These are phyloP conservation scores for Halichondria panicea DNA, from an alignment of 37 sponge, comb jelly and placozoan genomes.

Conservation along the genomic window DNA sequence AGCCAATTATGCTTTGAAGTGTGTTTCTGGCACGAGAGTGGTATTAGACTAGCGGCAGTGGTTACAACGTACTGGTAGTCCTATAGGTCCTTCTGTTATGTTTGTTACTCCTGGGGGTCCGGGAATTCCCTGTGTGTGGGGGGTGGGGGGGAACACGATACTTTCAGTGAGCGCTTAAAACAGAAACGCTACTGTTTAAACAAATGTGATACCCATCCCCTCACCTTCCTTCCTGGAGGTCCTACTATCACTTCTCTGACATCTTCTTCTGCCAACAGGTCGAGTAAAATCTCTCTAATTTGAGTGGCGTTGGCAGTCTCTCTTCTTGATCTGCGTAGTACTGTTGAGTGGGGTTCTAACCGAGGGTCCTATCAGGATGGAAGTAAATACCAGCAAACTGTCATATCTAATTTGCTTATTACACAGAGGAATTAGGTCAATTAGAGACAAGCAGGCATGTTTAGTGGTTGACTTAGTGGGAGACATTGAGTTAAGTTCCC, in stretches of 20 bases:
- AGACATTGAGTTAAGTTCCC: no score
- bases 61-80: background rate
- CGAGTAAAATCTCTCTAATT: constrained; percentile 2
- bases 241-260: background rate
- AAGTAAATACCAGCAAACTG: no score
- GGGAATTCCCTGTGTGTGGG: constrained; percentile 11
- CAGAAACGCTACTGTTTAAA: background rate
- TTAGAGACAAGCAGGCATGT: no score
- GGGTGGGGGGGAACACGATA: background rate
- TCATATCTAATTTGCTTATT: no score
- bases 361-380: no score
- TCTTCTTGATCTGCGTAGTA: background rate
- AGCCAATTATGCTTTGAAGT: no score
- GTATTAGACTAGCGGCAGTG: no score
- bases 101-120: constrained; percentile 16
- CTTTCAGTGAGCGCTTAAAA: background rate
- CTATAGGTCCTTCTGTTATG: constrained; percentile 12
- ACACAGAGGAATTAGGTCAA: no score
- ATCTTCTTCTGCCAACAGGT: no score
- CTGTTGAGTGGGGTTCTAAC: no score
- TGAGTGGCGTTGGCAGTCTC: background rate
- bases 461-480: no score
- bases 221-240: constrained; percentile 23
- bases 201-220: background rate
- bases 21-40: no score